A percentile compares a stretch with the other conserved stretches of the same genome.
phyloP scores from a whole-genome alignment of 2,888 invertebrate genomes.

The Pteria penguin region DNA sequence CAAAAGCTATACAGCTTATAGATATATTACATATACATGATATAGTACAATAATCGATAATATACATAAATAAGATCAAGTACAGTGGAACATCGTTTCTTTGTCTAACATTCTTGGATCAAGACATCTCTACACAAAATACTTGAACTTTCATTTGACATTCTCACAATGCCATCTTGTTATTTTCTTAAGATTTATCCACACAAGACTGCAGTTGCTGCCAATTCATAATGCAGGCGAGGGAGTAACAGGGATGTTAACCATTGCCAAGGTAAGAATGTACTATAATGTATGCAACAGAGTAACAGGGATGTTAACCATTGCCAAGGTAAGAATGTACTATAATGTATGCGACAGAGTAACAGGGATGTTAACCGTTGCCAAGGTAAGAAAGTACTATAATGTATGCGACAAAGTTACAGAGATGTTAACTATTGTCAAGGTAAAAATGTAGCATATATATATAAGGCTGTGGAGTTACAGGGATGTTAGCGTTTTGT shows the following conservation, averaged over 20 bases:
- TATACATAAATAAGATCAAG: no score
- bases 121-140: no score
- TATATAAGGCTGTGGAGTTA: no score
- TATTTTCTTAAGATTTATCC: conserved; percentile 57
- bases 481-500: no score
- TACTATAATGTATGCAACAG: conserved; percentile 54
- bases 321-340: conserved; percentile 58
- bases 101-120: no score
- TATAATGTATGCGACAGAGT: conserved; percentile 55
- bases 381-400: conserved; percentile 58
- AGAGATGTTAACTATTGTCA: conserved; percentile 61
- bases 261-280: conserved; percentile 59
- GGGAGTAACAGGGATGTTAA: conserved; percentile 57
- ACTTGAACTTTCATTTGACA: no score
- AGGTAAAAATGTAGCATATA: conserved; percentile 55
- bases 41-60: no score
- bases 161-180: no score
- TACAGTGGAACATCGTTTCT: no score
- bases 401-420: conserved; percentile 53
- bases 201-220: conserved; percentile 55
- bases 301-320: conserved; percentile 56
- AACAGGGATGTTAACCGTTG: conserved; percentile 58
- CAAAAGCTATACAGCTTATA: no score
- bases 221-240: conserved; percentile 57
- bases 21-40: no score